Conservation (phyloP, 2,888 invertebrate genomes). For the Chloromyia formosa region DNA sequence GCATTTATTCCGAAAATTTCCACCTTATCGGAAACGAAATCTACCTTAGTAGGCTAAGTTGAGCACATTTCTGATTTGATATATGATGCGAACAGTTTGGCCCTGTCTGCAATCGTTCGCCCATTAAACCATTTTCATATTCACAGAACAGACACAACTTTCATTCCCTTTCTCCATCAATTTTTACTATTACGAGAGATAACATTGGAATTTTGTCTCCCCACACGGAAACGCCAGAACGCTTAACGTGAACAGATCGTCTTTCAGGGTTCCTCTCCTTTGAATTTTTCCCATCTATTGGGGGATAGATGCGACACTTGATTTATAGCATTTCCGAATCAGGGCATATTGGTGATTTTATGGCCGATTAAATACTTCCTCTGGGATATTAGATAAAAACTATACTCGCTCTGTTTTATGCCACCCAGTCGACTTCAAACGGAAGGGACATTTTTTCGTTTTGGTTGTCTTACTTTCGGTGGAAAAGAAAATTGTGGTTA, state of each 20-base stretch:
- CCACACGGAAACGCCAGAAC: not conserved
- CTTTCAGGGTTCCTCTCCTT: not conserved
- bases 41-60: slow-evolving; percentile 9
- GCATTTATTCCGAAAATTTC: slow-evolving; percentile 23
- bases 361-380: slow-evolving; percentile 50
- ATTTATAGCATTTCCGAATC: slow-evolving; percentile 50
- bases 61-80: slow-evolving; percentile 16
- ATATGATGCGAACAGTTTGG: slow-evolving; percentile 8
- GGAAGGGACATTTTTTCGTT: not conserved
- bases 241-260: not conserved
- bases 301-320: slow-evolving; percentile 45
- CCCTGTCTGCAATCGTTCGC: not conserved
- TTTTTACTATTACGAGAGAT: slow-evolving; percentile 4
- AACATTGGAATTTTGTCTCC: not conserved
- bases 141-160: slow-evolving; percentile 5
- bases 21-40: slow-evolving; percentile 33
- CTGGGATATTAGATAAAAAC: slow-evolving; percentile 50
- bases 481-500: no score
- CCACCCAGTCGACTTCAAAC: not conserved
- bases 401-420: slow-evolving; percentile 43
- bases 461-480: no score
- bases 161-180: slow-evolving; percentile 24
- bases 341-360: slow-evolving; percentile 50
- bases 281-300: slow-evolving; percentile 24
- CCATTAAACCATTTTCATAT: slow-evolving; percentile 18